These are phyloP conservation scores for Lepidothrix coronata DNA, from an alignment of 2,113 vertebrate genomes.

Conservation along the genomic window DNA sequence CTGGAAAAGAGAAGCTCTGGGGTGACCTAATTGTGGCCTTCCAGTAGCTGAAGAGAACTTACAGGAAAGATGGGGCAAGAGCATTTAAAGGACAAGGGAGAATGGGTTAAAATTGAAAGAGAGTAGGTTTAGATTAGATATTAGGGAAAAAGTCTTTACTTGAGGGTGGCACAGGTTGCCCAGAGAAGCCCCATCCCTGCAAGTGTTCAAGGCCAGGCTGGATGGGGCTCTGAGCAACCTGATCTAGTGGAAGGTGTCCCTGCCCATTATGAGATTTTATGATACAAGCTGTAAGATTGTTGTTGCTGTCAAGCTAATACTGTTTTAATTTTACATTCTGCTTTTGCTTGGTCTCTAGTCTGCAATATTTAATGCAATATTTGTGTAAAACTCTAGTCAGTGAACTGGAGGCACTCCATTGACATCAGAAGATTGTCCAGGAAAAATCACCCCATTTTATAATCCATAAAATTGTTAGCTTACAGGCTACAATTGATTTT, in stretches of 20 bases:
- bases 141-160: not conserved
- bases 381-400: not conserved
- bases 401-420: not conserved
- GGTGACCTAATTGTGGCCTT: not conserved
- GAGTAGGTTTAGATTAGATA: not conserved
- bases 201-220: not conserved
- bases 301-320: not conserved
- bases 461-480: not conserved
- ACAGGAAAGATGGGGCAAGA: not conserved
- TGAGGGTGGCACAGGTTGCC: not conserved
- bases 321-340: not conserved
- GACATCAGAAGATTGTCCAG: not conserved
- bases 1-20: not conserved
- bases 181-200: not conserved
- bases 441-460: not conserved
- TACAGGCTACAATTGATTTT: not conserved
- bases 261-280: not conserved
- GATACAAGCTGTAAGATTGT: not conserved
- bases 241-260: not conserved
- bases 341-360: not conserved
- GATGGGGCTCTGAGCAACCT: not conserved
- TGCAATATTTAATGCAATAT: not conserved
- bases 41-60: not conserved
- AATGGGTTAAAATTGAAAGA: not conserved
- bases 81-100: not conserved